phyloP scores from a whole-genome alignment of 2,888 invertebrate species.

The Drosophila multiciliata region DNA sequence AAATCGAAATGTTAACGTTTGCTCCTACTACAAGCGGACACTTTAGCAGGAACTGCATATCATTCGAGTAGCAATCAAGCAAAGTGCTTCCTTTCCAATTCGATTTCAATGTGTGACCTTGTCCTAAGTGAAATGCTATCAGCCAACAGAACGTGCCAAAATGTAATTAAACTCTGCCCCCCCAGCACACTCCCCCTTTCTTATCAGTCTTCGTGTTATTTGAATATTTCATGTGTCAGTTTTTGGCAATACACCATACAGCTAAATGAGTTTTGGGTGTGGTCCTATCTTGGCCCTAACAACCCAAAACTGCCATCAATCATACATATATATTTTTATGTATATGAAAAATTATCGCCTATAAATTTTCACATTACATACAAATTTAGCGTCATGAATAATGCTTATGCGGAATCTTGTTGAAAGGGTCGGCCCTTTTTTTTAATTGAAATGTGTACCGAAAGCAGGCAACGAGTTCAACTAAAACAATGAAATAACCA shows the following conservation, averaged over 20 bases:
- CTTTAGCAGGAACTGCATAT: constrained; percentile 6
- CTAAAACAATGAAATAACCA: constrained; percentile 54
- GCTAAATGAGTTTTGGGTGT: constrained; percentile 42
- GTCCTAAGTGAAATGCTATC: constrained; percentile 43
- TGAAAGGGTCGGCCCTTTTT: constrained; percentile 8
- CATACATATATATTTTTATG: constrained; percentile 15
- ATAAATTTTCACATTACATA: constrained; percentile 4
- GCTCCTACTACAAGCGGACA: constrained; percentile 1
- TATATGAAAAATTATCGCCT: constrained; percentile 8
- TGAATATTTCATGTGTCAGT: constrained; percentile 54
- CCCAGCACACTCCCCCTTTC: neutral
- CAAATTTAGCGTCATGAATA: constrained; percentile 1
- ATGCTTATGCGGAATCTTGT: constrained; percentile 1
- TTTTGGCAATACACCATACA: constrained; percentile 37
- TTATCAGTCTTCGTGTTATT: constrained; percentile 22
- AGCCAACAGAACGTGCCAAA: constrained; percentile 48
- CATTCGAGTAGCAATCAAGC: constrained; percentile 58
- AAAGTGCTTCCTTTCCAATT: constrained; percentile 57
- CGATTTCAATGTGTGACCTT: constrained; percentile 31
- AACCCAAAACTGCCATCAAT: constrained; percentile 19
- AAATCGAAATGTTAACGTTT: constrained; percentile 46
- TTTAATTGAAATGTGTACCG: constrained; percentile 49
- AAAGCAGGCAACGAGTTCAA: constrained; percentile 36
- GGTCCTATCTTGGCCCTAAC: constrained; percentile 24
- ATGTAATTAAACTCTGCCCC: constrained; percentile 55